Conservation (phyloP, 1,140 invertebrate species). For the Calosoma granatense region DNA sequence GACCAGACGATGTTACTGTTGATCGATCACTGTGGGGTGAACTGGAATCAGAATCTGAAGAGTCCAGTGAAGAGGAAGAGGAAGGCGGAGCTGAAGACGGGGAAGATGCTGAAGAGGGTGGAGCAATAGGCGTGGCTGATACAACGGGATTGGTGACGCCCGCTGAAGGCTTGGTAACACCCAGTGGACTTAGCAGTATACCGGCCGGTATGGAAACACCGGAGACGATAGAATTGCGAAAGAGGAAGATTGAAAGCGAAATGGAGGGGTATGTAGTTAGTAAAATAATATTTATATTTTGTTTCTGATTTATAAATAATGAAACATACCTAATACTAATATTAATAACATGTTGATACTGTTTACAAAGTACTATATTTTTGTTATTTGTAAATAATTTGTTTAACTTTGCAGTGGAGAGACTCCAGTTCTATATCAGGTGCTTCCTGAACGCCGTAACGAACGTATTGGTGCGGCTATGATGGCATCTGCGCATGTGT, state of each 20-base stretch:
- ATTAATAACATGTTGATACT: constrained; percentile 10
- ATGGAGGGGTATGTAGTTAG: constrained; percentile 73
- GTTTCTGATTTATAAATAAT: too few relatives aligned
- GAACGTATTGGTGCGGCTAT: constrained; percentile 86
- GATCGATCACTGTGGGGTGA: constrained; percentile 95
- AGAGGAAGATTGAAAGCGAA: constrained; percentile 93
- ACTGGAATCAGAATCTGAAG: constrained; percentile 90
- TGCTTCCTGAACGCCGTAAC: constrained; percentile 88
- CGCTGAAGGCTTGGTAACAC: constrained; percentile 86
- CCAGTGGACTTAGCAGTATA: constrained; percentile 89
- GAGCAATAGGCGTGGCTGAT: constrained; percentile 55
- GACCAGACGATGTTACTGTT: constrained; percentile 78
- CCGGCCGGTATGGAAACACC: constrained; percentile 95
- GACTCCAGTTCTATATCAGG: constrained; percentile 83
- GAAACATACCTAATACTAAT: too few relatives aligned
- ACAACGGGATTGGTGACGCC: constrained; percentile 65
- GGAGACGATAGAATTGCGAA: constrained; percentile 94
- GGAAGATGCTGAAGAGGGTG: constrained; percentile 54
- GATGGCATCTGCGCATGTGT: constrained; percentile 98
- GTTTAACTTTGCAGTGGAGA: constrained; percentile 52
- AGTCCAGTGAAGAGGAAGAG: constrained; percentile 79
- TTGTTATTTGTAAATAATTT: constrained; percentile 11
- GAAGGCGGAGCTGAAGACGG: constrained; percentile 70
- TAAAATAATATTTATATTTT: constrained; percentile 7
- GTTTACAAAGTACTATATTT: constrained; percentile 1